These are phyloP conservation scores for Condylura cristata DNA, from an alignment of 2,113 vertebrate genomes.

Conservation along the genomic window DNA sequence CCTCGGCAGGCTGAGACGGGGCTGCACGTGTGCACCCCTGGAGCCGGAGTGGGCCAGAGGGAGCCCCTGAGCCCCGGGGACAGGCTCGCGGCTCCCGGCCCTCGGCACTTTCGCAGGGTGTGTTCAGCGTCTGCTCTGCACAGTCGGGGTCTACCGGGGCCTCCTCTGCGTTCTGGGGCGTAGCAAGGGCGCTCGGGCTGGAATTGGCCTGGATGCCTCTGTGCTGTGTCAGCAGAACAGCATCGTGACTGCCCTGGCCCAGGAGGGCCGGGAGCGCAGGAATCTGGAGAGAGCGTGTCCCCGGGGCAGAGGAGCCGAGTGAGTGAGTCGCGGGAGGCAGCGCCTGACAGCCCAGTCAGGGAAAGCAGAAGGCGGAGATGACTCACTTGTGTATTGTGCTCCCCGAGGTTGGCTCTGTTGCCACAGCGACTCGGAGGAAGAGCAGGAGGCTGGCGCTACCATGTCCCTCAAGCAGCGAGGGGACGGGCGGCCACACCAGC, in stretches of 20 bases:
- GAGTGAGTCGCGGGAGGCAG: conserved; percentile 17
- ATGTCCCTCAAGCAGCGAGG: neutral
- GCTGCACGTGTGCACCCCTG: neutral
- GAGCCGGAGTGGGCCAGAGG: neutral
- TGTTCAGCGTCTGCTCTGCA: neutral
- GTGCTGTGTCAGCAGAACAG: neutral
- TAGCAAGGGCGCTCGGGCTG: neutral
- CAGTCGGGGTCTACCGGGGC: neutral
- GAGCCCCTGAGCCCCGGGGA: too few species aligned
- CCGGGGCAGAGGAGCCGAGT: neutral
- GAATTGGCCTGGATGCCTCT: neutral
- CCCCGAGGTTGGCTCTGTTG: neutral
- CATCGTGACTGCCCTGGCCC: neutral
- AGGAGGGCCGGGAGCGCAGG: neutral
- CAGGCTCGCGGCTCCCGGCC: too few species aligned
- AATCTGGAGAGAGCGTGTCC: neutral
- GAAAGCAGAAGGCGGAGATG: conserved; percentile 45
- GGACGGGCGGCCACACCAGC: neutral
- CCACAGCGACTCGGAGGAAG: neutral
- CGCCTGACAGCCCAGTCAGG: conserved; percentile 48
- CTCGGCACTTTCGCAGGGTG: too few species aligned
- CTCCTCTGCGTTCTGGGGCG: neutral
- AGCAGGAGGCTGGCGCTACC: neutral
- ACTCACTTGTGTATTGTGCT: conserved; percentile 34
- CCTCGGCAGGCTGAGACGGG: neutral